A percentile compares a stretch with the other conserved stretches of the same genome.
These are phyloP conservation scores for Pimpla rufipes DNA, from an alignment of 2,888 invertebrate genomes.

Conservation along the genomic window DNA sequence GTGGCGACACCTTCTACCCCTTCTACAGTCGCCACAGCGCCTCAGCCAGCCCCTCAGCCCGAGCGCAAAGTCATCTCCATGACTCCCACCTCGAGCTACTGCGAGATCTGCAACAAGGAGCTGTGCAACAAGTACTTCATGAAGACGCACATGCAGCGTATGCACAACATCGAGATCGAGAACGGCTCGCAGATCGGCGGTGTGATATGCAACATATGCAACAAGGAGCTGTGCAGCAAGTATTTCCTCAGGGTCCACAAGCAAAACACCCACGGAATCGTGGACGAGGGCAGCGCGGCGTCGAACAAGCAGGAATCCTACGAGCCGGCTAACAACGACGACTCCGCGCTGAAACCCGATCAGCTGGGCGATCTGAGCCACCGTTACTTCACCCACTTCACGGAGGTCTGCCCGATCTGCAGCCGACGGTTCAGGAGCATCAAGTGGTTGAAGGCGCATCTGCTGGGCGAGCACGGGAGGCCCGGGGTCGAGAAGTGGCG, in stretches of 20 bases:
- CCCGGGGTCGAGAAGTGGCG: slow-evolving; percentile 88
- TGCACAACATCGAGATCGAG: slow-evolving; percentile 98
- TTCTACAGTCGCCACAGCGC: slow-evolving; percentile 48
- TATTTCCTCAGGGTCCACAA: slow-evolving; percentile 99
- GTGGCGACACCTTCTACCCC: slow-evolving; percentile 53
- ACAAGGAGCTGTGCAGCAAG: slow-evolving; percentile 99
- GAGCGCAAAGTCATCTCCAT: slow-evolving; percentile 88
- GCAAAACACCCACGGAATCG: slow-evolving; percentile 98
- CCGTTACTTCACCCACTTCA: slow-evolving; percentile 89
- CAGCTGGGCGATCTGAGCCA: slow-evolving; percentile 88
- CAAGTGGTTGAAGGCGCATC: slow-evolving; percentile 95
- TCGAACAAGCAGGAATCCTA: slow-evolving; percentile 79
- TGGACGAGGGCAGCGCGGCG: slow-evolving; percentile 90
- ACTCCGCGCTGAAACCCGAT: slow-evolving; percentile 86
- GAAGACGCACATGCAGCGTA: slow-evolving; percentile 99
- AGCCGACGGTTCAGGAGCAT: slow-evolving; percentile 94
- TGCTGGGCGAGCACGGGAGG: slow-evolving; percentile 94
- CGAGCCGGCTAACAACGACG: slow-evolving; percentile 80
- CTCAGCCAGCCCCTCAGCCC: slow-evolving; percentile 76
- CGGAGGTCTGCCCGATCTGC: slow-evolving; percentile 94
- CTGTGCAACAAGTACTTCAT: slow-evolving; percentile 99
- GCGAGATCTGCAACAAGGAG: slow-evolving; percentile 99
- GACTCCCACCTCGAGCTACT: slow-evolving; percentile 94
- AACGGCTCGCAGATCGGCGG: slow-evolving; percentile 97
- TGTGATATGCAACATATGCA: slow-evolving; percentile 98